Conservation (phyloP, 2,797 vertebrate genomes). For the Leuciscus waleckii region DNA sequence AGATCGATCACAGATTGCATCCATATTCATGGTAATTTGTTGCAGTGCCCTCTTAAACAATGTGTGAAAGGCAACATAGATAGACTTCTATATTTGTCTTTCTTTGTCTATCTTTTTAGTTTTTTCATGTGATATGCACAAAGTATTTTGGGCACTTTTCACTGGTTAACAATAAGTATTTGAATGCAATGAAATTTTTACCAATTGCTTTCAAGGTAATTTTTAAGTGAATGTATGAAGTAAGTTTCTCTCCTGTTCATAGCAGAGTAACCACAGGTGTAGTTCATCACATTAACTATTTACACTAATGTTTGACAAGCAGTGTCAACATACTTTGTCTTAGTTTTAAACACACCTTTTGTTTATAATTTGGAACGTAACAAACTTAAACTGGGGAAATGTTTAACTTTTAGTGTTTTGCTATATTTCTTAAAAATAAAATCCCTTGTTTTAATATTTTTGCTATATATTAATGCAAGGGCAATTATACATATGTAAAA, state of each 20-base stretch:
- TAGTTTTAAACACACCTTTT: background rate
- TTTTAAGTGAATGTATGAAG: background rate
- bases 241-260: background rate
- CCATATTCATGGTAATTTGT: background rate
- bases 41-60: background rate
- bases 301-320: background rate
- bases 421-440: background rate
- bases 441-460: background rate
- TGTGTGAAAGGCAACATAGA: background rate
- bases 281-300: background rate
- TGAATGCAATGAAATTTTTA: background rate
- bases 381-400: background rate
- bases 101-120: background rate
- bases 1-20: background rate
- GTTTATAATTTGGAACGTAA: background rate
- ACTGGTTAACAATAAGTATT: background rate
- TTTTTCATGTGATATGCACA: background rate
- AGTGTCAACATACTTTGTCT: background rate
- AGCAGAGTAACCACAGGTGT: background rate
- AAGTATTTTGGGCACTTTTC: background rate
- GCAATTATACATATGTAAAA: background rate
- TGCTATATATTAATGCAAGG: background rate
- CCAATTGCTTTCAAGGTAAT: background rate
- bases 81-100: background rate
- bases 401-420: background rate